Conservation (phyloP, 2,888 invertebrate genomes). For the Cerastoderma edule region DNA sequence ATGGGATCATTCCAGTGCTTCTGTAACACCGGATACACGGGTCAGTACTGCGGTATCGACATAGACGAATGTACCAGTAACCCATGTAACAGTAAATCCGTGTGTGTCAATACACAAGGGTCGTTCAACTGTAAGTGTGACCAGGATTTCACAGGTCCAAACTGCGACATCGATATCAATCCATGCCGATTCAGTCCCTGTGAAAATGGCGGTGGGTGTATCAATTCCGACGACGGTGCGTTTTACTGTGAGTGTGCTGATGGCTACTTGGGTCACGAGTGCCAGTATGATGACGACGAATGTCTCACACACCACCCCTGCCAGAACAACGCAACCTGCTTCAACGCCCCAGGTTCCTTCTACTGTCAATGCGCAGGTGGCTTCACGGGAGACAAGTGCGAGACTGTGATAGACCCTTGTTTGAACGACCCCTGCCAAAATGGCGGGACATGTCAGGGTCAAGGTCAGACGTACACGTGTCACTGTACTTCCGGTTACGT, state of each 20-base stretch:
- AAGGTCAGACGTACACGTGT: not conserved
- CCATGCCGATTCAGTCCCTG: too few relatives aligned
- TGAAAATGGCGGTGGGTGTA: not conserved
- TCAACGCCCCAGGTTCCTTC: not conserved
- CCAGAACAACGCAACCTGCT: not conserved
- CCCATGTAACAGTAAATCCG: not conserved
- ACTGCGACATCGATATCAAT: not conserved
- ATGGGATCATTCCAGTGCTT: too few relatives aligned
- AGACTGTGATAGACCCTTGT: not conserved
- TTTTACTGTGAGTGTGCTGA: constrained; percentile 4
- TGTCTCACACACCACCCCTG: constrained; percentile 1
- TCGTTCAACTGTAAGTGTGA: not conserved
- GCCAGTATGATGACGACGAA: constrained; percentile 14
- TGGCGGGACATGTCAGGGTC: not conserved
- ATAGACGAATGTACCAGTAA: constrained; percentile 2
- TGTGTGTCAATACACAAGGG: not conserved
- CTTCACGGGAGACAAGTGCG: not conserved
- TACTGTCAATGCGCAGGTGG: not conserved
- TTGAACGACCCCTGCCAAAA: not conserved
- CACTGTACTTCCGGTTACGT: not conserved
- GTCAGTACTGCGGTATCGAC: not conserved
- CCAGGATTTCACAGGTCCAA: not conserved
- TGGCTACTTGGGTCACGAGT: not conserved
- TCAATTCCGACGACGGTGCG: not conserved
- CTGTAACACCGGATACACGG: not conserved